Conservation (phyloP, 35 echinoderm and acorn worm genomes). For the Hemicentrotus pulcherrimus region DNA sequence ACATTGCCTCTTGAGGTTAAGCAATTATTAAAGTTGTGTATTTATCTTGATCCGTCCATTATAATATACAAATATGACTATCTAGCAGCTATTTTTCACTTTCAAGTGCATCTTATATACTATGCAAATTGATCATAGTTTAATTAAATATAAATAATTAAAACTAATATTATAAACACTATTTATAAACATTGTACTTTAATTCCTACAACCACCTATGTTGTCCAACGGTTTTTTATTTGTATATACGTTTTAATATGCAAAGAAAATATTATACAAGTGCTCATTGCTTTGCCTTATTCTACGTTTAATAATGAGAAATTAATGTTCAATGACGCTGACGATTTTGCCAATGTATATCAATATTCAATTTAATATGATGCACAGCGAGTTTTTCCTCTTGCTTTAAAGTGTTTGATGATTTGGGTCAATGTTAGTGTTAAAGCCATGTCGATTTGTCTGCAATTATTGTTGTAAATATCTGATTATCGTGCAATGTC, state of each 20-base stretch:
- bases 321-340: neutral
- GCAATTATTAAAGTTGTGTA: neutral
- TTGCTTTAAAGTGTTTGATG: neutral
- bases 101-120: neutral
- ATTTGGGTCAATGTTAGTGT: neutral
- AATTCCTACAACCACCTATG: neutral
- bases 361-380: neutral
- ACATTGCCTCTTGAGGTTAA: neutral
- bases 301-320: neutral
- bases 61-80: neutral
- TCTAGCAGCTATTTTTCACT: neutral
- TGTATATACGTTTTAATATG: neutral
- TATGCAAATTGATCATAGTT: neutral
- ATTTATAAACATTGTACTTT: neutral
- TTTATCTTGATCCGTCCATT: neutral
- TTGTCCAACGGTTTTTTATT: neutral
- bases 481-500: neutral
- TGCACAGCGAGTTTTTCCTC: neutral
- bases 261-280: neutral
- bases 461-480: neutral
- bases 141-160: neutral
- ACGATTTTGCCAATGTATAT: neutral
- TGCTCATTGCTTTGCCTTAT: neutral
- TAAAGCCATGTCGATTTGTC: neutral
- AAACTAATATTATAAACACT: neutral